These are phyloP conservation scores for Asbolus verrucosus DNA, from an alignment of 1,140 invertebrate genomes.

Conservation along the genomic window DNA sequence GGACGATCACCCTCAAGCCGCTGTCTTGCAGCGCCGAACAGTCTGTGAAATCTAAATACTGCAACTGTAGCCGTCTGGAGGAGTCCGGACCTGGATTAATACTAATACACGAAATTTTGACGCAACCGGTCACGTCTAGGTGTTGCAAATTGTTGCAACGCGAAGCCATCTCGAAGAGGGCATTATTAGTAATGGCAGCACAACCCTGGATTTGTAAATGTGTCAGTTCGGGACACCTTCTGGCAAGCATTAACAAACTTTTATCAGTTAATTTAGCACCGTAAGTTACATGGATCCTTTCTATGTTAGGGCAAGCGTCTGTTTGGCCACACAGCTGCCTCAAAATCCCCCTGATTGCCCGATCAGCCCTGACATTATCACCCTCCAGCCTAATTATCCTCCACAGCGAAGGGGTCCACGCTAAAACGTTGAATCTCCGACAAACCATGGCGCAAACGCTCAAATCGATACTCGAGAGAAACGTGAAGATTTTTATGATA, in stretches of 20 bases:
- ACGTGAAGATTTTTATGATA: conserved; percentile 76
- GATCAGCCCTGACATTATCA: conserved; percentile 75
- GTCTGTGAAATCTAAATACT: conserved; percentile 87
- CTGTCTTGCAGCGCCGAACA: conserved; percentile 85
- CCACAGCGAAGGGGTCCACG: conserved; percentile 86
- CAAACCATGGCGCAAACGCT: conserved; percentile 86
- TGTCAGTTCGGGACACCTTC: conserved; percentile 79
- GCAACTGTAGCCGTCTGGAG: conserved; percentile 72
- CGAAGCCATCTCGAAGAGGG: conserved; percentile 74
- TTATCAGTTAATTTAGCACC: conserved; percentile 82
- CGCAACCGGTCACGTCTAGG: conserved; percentile 75
- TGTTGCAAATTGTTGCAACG: conserved; percentile 78
- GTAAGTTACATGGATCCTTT: conserved; percentile 77
- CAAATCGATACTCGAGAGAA: conserved; percentile 82
- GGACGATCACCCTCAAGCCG: conserved; percentile 83
- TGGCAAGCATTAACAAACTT: conserved; percentile 75
- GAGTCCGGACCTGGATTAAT: conserved; percentile 74
- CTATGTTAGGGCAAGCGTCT: conserved; percentile 72
- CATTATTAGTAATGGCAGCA: conserved; percentile 75
- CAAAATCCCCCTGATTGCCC: conserved; percentile 75
- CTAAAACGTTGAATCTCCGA: conserved; percentile 82
- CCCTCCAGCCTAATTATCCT: conserved; percentile 75
- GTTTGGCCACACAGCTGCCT: conserved; percentile 71
- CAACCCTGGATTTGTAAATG: conserved; percentile 80
- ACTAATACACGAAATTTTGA: conserved; percentile 77